Conservation (phyloP, 1,140 invertebrate species). For the Reticulitermes speratus region DNA sequence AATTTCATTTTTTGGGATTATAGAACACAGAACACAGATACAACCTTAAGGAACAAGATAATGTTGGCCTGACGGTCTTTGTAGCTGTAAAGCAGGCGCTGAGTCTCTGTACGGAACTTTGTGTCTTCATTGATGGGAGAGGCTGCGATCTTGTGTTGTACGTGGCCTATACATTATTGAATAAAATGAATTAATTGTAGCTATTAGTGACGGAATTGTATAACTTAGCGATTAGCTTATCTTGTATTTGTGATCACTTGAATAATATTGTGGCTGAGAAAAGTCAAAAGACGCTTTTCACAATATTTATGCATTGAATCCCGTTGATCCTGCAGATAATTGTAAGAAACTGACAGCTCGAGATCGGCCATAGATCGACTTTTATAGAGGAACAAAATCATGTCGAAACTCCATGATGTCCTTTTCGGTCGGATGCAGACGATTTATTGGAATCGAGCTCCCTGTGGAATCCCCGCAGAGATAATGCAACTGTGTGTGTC, state of each 20-base stretch:
- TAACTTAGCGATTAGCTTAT: background rate
- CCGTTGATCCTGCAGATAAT: background rate
- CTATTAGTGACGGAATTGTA: background rate
- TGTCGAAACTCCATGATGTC: background rate
- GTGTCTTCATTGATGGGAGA: too few relatives aligned
- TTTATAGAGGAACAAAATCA: background rate
- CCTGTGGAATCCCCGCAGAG: background rate
- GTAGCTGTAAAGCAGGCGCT: too few relatives aligned
- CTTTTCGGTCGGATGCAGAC: background rate
- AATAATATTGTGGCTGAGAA: background rate
- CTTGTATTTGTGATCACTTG: background rate
- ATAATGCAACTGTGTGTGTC: background rate
- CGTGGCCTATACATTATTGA: too few relatives aligned
- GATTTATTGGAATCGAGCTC: background rate
- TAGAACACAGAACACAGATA: too few relatives aligned
- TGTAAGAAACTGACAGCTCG: background rate
- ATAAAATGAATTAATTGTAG: too few relatives aligned
- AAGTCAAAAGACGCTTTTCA: background rate
- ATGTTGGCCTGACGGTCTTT: too few relatives aligned
- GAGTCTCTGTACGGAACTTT: too few relatives aligned
- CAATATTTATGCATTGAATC: background rate
- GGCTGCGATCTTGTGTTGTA: too few relatives aligned
- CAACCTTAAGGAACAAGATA: too few relatives aligned
- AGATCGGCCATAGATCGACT: background rate
- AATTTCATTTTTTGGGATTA: too few relatives aligned